Base-by-base conservation (phyloP, 2,797 vertebrate genomes). In the Eidolon dupreanum region DNA sequence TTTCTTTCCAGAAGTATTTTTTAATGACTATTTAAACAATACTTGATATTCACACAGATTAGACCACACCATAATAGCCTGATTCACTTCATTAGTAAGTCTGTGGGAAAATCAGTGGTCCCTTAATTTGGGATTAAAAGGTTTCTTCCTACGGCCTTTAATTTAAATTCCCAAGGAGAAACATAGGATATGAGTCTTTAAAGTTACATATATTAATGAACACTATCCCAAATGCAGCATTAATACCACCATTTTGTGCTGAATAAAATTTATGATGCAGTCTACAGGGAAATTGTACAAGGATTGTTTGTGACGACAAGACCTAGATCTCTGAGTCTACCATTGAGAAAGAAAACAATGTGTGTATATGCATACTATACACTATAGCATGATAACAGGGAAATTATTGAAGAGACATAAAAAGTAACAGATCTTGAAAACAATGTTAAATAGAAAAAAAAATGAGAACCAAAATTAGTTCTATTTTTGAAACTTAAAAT, bases 1-100 rank as follows among this genome's bases (percentile, higher is more conserved):
- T 97, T 96, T 96, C 88, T 96, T 95, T 95, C 78, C 73, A 6
- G 90, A 96, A 98, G 95, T 96, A 93, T 92, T 91, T 93, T 98
- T 96, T 96, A 97, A 97, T 94, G 95, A 33, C 74, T 57, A 85
- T 90, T 94, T 95, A 96, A 96, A 95, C 77, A 95, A 66, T 55
- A 75, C 33, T 77, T 36, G 61, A 78, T 95, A 94, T 88, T 94
- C 82, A 93, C 94, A 94, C 11, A 93, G 73, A 97, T 86, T 90
- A 94, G 96, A 91, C 17, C 59, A 71, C 13, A 73, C 41, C 53
- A 49, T 91, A 92, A 95, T 94, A 93, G 78, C 71, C 89, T 95
- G 92, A 95, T 96, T 86, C 95, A 94, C 85, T 97, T 95, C 92
- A 97, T 97, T 96, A 98, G 53, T 70, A 95, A 90, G n/a, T 85